phyloP scores from a whole-genome alignment of 2,888 invertebrate genomes.

The Hermodice carunculata region DNA sequence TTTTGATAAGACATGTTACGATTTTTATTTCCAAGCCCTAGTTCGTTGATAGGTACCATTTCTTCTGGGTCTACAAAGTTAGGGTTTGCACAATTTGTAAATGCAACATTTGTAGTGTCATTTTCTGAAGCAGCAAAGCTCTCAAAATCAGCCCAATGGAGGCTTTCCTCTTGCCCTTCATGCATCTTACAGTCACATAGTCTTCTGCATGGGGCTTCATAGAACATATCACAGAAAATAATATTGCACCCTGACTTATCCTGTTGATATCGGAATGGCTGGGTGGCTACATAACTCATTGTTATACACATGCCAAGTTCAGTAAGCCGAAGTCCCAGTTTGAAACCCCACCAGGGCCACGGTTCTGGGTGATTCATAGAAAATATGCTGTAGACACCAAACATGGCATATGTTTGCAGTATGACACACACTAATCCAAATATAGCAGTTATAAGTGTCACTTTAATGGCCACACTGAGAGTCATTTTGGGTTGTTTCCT shows the following conservation, averaged over 20 bases:
- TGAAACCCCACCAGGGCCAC: conserved; percentile 95
- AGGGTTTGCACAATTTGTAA: conserved; percentile 1
- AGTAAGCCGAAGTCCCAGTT: conserved; percentile 85
- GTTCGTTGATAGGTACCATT: not conserved
- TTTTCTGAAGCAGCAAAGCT: not conserved
- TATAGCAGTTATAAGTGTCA: conserved; percentile 88
- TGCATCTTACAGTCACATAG: conserved; percentile 17
- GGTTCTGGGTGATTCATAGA: conserved; percentile 69
- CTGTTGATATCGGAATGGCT: conserved; percentile 68
- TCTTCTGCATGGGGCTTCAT: conserved; percentile 26
- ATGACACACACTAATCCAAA: conserved; percentile 86
- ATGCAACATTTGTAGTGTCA: not conserved
- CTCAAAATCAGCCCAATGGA: conserved; percentile 7
- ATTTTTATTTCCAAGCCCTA: no score
- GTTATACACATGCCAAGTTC: conserved; percentile 88
- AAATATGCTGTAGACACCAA: conserved; percentile 74
- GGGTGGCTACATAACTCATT: conserved; percentile 88
- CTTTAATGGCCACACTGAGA: conserved; percentile 88
- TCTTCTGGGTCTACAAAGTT: not conserved
- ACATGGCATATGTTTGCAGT: conserved; percentile 86
- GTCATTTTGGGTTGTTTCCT: conserved; percentile 69
- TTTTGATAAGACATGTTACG: no score
- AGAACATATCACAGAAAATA: conserved; percentile 1
- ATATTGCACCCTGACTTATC: conserved; percentile 13
- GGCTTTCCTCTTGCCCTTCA: conserved; percentile 10